Evolutionary conservation across 1,140 invertebrate species (phyloP), one percentile per base, ranked within the genome.

Genomic region (Dreissena rostriformis): DNA sequence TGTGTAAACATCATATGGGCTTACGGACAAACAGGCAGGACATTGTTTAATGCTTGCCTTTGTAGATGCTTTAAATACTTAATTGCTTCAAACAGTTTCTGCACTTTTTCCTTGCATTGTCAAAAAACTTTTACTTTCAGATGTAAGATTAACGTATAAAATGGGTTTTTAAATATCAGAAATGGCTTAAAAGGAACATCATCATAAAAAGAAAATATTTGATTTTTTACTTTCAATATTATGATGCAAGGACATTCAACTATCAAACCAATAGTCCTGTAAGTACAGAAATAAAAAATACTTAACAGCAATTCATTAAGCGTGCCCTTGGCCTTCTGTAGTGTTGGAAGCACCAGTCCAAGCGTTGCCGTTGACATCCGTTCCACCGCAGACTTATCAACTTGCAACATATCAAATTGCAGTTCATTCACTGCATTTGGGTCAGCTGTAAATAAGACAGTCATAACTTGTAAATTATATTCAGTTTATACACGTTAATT

Each of bases 271-370:
- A 61, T 51, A n/a, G 14, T 65, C 12, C 1, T 12, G 24, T 14
- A 24, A 68, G 11, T 39, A 76, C 39, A 55, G 22, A 55, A 55
- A 57, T 22, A 66, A 29, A 17, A 26, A 26, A 39, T 75, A 24
- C 12, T 61, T 61, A 6, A 90, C 89, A 90, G 53, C 24, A 90
- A 72, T 85, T 91, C 91, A 81, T 88, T 82, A 6, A 91, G 75
- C 11, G 86, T 86, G 5, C 75, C 70, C 68, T 91, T 91, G 7
- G 88, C 83, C 68, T 88, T 88, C 71, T 91, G 88, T 55, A 90
- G 72, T 39, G 82, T 86, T 5, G 91, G 91, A 1, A 91, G 68
- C 79, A 89, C 88, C 52, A 78, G 68, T 19, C 85, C 79, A 14
- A 91, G 66, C 29, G 89, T 85, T 29, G 86, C 91, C 26, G 83